A percentile compares a stretch with the other conserved stretches of the same genome.
These are phyloP conservation scores for Cephus pygmeus DNA, from an alignment of 2,888 invertebrate species.

Conservation along the genomic window DNA sequence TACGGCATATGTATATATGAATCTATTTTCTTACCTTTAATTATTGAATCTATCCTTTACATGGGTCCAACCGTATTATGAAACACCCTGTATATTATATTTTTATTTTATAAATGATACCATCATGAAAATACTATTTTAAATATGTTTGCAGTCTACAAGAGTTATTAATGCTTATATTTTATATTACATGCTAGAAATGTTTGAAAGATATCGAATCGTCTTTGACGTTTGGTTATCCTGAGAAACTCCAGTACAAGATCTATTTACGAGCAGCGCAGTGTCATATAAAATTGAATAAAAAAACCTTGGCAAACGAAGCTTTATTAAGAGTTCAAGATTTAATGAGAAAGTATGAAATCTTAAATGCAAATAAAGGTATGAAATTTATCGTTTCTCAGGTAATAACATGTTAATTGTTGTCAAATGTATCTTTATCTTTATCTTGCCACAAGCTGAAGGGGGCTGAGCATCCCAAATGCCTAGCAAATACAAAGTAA, in stretches of 20 bases:
- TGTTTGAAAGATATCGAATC: conserved; percentile 74
- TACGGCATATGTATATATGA: too few relatives aligned
- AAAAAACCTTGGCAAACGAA: conserved; percentile 61
- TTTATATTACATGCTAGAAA: conserved; percentile 64
- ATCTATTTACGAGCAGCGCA: conserved; percentile 74
- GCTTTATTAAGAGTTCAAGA: conserved; percentile 38
- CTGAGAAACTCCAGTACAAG: conserved; percentile 73
- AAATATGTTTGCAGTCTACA: too few relatives aligned
- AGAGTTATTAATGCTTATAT: conserved; percentile 22
- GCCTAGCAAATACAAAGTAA: background rate
- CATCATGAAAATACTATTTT: too few relatives aligned
- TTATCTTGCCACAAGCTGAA: background rate
- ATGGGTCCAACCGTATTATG: too few relatives aligned
- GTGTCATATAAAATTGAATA: conserved; percentile 71
- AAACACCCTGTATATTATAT: too few relatives aligned
- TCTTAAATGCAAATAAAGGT: conserved; percentile 39
- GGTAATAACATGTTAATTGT: too few relatives aligned
- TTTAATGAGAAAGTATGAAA: conserved; percentile 31
- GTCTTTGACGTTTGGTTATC: conserved; percentile 73
- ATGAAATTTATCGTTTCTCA: conserved; percentile 7
- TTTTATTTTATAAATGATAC: too few relatives aligned
- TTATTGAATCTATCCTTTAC: too few relatives aligned
- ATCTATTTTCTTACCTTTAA: too few relatives aligned
- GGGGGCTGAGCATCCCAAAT: too few relatives aligned
- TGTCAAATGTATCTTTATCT: background rate